Conservation (phyloP, 2,113 vertebrate species). For the Manacus vitellinus region DNA sequence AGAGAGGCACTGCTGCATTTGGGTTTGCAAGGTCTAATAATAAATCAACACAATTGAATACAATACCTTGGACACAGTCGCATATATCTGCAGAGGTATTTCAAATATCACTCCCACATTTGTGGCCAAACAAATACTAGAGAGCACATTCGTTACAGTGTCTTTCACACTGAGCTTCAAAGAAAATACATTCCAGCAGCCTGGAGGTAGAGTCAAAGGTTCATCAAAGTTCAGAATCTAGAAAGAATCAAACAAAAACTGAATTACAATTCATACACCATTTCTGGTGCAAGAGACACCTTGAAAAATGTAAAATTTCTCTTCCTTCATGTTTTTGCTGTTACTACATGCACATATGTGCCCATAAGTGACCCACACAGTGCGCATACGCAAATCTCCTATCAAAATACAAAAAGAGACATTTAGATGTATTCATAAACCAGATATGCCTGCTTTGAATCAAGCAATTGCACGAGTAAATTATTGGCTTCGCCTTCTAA, state of each 20-base stretch:
- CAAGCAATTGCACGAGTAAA: neutral
- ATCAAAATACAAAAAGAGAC: neutral
- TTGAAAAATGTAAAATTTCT: neutral
- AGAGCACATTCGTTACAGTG: slow-evolving; percentile 79
- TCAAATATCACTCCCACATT: slow-evolving; percentile 83
- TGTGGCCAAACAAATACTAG: slow-evolving; percentile 83
- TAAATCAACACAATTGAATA: neutral
- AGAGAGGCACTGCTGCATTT: neutral
- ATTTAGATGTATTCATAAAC: neutral
- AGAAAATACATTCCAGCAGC: slow-evolving; percentile 90
- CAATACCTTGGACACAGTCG: slow-evolving; percentile 74
- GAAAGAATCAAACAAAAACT: slow-evolving; percentile 43
- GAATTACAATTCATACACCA: neutral
- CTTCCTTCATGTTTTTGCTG: neutral
- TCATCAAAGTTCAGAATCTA: slow-evolving; percentile 88
- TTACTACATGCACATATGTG: neutral
- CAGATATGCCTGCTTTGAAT: neutral
- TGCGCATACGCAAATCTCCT: neutral
- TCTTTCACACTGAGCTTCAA: slow-evolving; percentile 82
- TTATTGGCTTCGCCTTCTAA: neutral
- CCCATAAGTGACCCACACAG: neutral
- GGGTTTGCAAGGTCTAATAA: neutral
- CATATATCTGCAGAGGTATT: slow-evolving; percentile 85
- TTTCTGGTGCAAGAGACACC: neutral
- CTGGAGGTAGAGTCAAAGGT: slow-evolving; percentile 82